These are phyloP conservation scores for Halocynthia roretzi DNA, from an alignment of 23 tunicate species.

Conservation along the genomic window DNA sequence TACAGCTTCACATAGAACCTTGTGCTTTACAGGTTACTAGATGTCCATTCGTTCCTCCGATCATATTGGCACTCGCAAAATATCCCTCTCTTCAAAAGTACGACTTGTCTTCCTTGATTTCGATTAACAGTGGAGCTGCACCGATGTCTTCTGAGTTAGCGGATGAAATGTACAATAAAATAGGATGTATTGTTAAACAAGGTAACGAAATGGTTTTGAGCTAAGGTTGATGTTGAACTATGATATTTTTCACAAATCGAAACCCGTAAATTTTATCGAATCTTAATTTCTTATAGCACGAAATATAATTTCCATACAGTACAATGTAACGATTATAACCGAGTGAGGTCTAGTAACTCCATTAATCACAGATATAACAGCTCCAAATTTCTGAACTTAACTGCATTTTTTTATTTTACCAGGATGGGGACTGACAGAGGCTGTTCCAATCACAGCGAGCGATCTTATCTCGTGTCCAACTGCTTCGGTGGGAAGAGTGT, in stretches of 20 bases:
- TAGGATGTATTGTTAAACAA: constrained; percentile 21
- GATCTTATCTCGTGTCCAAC: constrained; percentile 1
- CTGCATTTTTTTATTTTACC: not conserved
- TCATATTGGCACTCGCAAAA: constrained; percentile 52
- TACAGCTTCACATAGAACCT: not conserved
- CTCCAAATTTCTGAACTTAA: not conserved
- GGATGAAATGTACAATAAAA: constrained; percentile 11
- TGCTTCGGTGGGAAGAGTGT: constrained; percentile 37
- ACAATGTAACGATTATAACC: too few relatives aligned
- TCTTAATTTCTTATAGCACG: not conserved
- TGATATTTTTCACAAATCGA: too few relatives aligned
- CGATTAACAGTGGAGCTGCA: constrained; percentile 50
- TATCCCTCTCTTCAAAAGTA: constrained; percentile 31
- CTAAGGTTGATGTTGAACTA: too few relatives aligned
- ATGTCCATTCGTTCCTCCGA: constrained; percentile 41
- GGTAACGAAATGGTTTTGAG: too few relatives aligned
- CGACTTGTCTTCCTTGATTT: constrained; percentile 43
- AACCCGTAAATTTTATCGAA: too few relatives aligned
- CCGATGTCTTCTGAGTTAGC: constrained; percentile 46
- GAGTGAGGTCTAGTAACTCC: too few relatives aligned
- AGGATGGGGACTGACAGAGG: constrained; percentile 73
- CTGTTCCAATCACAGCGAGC: constrained; percentile 25
- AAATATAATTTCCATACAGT: too few relatives aligned
- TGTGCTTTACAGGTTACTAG: constrained; percentile 9
- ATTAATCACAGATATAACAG: too few relatives aligned